Evolutionary conservation across 1,140 invertebrate species (phyloP), one percentile per base, ranked within the genome.

Genomic region (Drosophila novamexicana): DNA sequence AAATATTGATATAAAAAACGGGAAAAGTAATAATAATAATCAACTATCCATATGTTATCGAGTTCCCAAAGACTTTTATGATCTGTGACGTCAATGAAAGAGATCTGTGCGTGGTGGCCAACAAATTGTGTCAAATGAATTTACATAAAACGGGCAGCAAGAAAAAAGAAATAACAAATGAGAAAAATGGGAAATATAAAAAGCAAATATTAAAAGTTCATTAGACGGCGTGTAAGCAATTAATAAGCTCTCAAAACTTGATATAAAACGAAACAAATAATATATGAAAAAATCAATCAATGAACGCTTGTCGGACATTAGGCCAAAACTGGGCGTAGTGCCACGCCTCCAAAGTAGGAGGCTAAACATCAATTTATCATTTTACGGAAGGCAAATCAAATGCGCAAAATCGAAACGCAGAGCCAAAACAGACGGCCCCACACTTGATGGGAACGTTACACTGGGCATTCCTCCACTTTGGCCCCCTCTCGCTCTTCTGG

Each of bases 181-280:
- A n/a, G 12, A 57, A 66, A 39, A 50, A n/a, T 22, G 16, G 9
- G n/a, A n/a, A 10, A 29, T 32, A 37, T n/a, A 37, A 34, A 40
- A 34, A 10, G 34, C 66, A 79, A 83, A 79, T 65, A 84, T 83
- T 83, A 77, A 84, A 85, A 85, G 80, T 85, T 84, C 81, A 84
- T 84, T 85, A 83, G 72, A 57, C 52, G 49, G 67, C 77, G 59
- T 62, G 67, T 84, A 84, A 69, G 66, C 67, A 84, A 83, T 83
- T 84, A 84, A 76, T 70, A 63, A 52, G 42, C 58, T 29, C 18
- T 50, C 36, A 57, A 45, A 57, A 10, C 22, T 45, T 36, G 22
- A 59, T 49, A 53, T 67, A 63, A 83, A 81, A 79, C 58, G 78
- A 68, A 61, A 72, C 65, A 65, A 65, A 83, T 79, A 49, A 45